These are phyloP conservation scores for Spodoptera frugiperda DNA, from an alignment of 1,140 invertebrate species.

Conservation along the genomic window DNA sequence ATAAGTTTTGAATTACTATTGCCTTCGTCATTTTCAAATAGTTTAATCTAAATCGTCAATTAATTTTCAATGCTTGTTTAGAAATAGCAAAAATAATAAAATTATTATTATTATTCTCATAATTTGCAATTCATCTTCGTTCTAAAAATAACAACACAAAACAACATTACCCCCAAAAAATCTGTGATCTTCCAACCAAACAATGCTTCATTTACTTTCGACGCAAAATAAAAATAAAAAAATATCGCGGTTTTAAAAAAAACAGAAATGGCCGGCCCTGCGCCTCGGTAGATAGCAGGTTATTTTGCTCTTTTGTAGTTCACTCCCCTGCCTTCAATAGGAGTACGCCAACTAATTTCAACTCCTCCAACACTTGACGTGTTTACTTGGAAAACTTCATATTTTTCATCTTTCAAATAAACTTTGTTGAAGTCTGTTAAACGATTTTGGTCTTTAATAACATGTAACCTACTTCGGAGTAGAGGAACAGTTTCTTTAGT, in stretches of 20 bases:
- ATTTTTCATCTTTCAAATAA: conserved; percentile 42
- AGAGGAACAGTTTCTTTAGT: conserved; percentile 8
- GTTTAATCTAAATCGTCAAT: too few species aligned
- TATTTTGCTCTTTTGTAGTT: conserved; percentile 40
- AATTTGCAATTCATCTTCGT: too few species aligned
- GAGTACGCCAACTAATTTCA: conserved; percentile 59
- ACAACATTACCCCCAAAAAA: too few species aligned
- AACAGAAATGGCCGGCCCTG: conserved; percentile 6
- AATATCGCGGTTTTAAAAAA: neutral
- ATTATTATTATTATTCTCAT: too few species aligned
- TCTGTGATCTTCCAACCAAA: neutral
- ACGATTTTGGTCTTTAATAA: conserved; percentile 32
- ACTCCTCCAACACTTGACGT: conserved; percentile 57
- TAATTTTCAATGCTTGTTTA: too few species aligned
- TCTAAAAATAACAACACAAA: too few species aligned
- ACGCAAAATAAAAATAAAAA: neutral
- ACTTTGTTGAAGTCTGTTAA: conserved; percentile 34
- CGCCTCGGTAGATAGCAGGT: conserved; percentile 12
- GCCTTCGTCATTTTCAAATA: too few species aligned
- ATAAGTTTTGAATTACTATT: too few species aligned
- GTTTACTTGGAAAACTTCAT: conserved; percentile 49
- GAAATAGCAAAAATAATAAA: too few species aligned
- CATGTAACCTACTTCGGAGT: conserved; percentile 27
- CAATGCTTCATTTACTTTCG: neutral
- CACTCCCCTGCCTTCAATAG: conserved; percentile 51